A percentile compares a stretch with the other conserved stretches of the same genome.
phyloP scores from a whole-genome alignment of 2,113 vertebrate species.

The Peromyscus californicus region DNA sequence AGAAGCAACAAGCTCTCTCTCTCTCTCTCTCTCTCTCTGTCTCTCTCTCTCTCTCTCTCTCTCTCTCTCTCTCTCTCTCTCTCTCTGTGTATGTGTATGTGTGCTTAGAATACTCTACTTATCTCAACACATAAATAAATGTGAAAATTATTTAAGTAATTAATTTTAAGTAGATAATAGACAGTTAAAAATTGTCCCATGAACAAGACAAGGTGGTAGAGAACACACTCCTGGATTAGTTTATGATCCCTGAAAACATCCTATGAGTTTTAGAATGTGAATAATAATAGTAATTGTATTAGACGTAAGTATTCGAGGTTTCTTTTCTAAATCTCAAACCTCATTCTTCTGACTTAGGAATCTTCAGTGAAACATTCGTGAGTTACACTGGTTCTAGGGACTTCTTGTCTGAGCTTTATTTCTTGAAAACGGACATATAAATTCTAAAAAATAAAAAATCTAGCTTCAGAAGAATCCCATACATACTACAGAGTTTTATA shows the following conservation, averaged over 20 bases:
- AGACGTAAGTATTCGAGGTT: neutral
- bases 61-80: too few species aligned
- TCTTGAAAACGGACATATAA: neutral
- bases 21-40: too few species aligned
- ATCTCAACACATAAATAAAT: neutral
- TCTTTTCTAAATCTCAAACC: neutral
- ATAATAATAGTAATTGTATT: neutral
- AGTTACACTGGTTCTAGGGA: neutral
- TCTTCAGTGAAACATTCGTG: neutral
- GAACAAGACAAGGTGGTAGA: rapidly evolving
- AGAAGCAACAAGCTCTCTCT: neutral
- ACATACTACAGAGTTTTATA: neutral
- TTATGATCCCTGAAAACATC: neutral
- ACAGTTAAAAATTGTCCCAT: neutral
- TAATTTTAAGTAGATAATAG: neutral
- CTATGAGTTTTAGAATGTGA: neutral
- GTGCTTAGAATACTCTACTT: neutral
- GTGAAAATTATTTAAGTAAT: neutral
- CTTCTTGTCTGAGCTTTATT: neutral
- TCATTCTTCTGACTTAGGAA: neutral
- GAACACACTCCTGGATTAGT: neutral
- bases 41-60: too few species aligned
- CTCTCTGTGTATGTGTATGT: too few species aligned
- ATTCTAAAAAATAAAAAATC: neutral
- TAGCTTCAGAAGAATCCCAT: neutral